Percentiles rank a stretch among this genome's conserved stretches.
Evolutionary conservation across 2,797 vertebrate genomes (phyloP).

Genomic region (Sebastes taczanowskii): DNA sequence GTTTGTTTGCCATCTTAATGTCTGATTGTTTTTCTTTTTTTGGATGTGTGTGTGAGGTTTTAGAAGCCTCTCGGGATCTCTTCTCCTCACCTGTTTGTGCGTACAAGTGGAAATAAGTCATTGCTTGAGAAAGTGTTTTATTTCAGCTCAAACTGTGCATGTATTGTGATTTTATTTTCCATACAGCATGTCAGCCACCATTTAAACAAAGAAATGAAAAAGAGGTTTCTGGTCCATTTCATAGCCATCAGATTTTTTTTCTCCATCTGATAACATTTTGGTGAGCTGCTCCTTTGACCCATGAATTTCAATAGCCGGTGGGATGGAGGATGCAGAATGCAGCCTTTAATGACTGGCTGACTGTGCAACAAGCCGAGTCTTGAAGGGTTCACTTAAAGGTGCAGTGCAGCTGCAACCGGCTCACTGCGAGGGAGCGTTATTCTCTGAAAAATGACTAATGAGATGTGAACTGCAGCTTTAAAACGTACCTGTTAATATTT

Average conservation of each 20-base stretch:
- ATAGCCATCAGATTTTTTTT: constrained; percentile 13
- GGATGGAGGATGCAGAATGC: constrained; percentile 29
- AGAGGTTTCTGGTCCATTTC: constrained; percentile 23
- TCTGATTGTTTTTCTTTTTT: not conserved
- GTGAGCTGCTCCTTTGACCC: constrained; percentile 56
- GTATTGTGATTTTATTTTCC: not conserved
- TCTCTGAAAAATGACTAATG: not conserved
- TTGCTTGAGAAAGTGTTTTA: not conserved
- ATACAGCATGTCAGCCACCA: not conserved
- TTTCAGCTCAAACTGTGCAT: too few relatives aligned
- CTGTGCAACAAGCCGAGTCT: constrained; percentile 28
- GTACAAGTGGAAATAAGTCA: not conserved
- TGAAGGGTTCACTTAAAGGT: constrained; percentile 26
- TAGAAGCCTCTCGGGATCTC: not conserved
- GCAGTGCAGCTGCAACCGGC: not conserved
- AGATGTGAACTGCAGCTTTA: not conserved
- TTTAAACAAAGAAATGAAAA: not conserved
- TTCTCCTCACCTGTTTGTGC: not conserved
- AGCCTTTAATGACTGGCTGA: constrained; percentile 30
- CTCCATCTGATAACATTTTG: constrained; percentile 39
- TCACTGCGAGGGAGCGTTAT: not conserved
- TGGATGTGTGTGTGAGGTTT: not conserved
- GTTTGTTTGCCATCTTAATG: constrained; percentile 8
- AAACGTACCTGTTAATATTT: not conserved
- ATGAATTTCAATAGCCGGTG: constrained; percentile 54